Conservation (phyloP, 2,888 invertebrate genomes). For the Rhagonycha lutea region DNA sequence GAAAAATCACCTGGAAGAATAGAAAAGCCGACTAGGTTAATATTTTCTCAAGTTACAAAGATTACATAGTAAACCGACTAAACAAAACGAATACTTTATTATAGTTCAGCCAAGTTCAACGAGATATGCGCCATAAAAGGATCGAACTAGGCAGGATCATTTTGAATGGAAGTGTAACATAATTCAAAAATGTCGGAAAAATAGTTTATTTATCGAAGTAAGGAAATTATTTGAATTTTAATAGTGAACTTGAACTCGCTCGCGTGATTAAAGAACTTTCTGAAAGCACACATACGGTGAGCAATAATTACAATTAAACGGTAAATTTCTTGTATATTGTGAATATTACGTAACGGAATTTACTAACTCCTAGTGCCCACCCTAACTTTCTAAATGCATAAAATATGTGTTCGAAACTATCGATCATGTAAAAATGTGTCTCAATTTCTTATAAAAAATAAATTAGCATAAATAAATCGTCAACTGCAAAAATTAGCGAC, state of each 20-base stretch:
- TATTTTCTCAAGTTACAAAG: slow-evolving; percentile 13
- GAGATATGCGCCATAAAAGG: slow-evolving; percentile 37
- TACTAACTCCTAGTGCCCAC: slow-evolving; percentile 9
- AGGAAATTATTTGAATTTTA: slow-evolving; percentile 24
- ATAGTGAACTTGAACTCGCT: slow-evolving; percentile 31
- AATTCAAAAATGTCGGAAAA: slow-evolving; percentile 24
- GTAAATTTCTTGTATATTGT: not conserved
- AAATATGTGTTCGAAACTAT: slow-evolving; percentile 9
- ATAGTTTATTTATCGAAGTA: slow-evolving; percentile 25
- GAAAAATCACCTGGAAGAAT: too few species aligned
- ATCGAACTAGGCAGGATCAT: slow-evolving; percentile 31
- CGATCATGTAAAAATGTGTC: slow-evolving; percentile 14
- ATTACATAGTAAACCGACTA: slow-evolving; percentile 26
- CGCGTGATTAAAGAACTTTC: slow-evolving; percentile 19
- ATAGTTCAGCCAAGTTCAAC: slow-evolving; percentile 37
- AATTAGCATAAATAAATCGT: not conserved
- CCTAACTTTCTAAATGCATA: slow-evolving; percentile 19
- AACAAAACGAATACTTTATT: slow-evolving; percentile 34
- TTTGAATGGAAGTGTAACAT: slow-evolving; percentile 34
- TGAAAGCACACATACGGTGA: slow-evolving; percentile 12
- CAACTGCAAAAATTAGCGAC: not conserved
- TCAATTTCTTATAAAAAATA: not conserved
- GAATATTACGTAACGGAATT: slow-evolving; percentile 16
- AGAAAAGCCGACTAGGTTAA: not conserved
- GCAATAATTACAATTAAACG: slow-evolving; percentile 7